Percentiles rank a stretch among this genome's conserved stretches.
Conservation (phyloP, 2,113 vertebrate species). For the Macrotus californicus region DNA sequence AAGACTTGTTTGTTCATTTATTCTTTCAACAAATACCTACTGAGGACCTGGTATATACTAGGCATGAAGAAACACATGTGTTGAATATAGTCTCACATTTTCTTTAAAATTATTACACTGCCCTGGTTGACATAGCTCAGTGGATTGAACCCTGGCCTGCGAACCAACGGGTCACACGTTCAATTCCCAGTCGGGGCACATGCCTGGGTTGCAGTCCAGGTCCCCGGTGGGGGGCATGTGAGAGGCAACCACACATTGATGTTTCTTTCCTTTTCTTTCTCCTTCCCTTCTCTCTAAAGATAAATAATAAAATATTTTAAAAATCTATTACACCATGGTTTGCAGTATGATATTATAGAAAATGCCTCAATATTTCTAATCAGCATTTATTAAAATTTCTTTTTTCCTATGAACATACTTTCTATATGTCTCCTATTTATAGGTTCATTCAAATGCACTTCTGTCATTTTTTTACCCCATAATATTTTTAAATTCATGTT, state of each 20-base stretch:
- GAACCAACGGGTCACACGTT: too few relatives aligned
- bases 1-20: conserved; percentile 68
- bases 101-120: neutral
- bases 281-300: too few relatives aligned
- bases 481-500: neutral
- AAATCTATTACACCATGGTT: neutral
- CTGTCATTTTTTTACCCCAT: neutral
- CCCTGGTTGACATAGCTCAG: too few relatives aligned
- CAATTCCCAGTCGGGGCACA: too few relatives aligned
- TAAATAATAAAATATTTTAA: too few relatives aligned
- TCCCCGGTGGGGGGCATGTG: too few relatives aligned
- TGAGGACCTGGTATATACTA: conserved; percentile 66
- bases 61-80: conserved; percentile 49
- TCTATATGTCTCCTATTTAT: neutral
- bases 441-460: neutral
- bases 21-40: conserved; percentile 65
- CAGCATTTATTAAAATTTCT: neutral
- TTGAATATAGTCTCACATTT: conserved; percentile 10
- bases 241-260: too few relatives aligned
- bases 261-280: too few relatives aligned
- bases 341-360: conserved; percentile 2
- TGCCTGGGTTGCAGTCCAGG: too few relatives aligned
- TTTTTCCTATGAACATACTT: neutral
- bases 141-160: too few relatives aligned
- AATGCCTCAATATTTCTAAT: neutral